Conservation (phyloP, 2,888 invertebrate species). For the Gisinianus flammeolus region DNA sequence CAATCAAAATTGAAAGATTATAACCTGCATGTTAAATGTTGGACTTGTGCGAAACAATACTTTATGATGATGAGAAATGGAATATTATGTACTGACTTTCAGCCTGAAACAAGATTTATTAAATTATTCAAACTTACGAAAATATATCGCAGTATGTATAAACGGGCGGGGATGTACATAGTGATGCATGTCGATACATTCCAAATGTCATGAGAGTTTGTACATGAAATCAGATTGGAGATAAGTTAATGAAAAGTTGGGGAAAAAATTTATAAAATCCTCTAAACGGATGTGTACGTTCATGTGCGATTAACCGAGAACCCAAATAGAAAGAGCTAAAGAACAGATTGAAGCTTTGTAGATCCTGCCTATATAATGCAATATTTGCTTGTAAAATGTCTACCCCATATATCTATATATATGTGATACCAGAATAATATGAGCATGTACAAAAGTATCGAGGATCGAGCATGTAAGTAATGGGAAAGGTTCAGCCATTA, state of each 20-base stretch:
- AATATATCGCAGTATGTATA: too few relatives aligned
- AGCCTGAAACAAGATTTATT: too few relatives aligned
- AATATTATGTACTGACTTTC: too few relatives aligned
- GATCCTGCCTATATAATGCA: conserved; percentile 19
- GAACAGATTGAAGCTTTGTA: conserved; percentile 4
- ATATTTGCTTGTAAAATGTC: conserved; percentile 11
- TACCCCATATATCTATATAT: not conserved
- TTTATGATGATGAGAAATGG: not conserved
- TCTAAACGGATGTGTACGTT: conserved; percentile 11
- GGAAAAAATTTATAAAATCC: conserved; percentile 17
- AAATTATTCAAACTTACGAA: too few relatives aligned
- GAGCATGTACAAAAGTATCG: not conserved
- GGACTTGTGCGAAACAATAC: too few relatives aligned
- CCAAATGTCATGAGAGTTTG: too few relatives aligned
- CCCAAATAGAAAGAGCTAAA: not conserved
- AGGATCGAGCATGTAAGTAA: not conserved
- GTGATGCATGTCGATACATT: too few relatives aligned
- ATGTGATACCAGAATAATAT: too few relatives aligned
- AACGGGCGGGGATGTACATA: too few relatives aligned
- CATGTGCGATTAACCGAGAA: conserved; percentile 7
- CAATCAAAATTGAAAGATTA: too few relatives aligned
- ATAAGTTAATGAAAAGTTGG: not conserved
- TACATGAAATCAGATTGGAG: not conserved
- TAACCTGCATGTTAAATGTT: too few relatives aligned
- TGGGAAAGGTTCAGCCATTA: conserved; percentile 25